Evolutionary conservation across 1,140 invertebrate species (phyloP), one percentile per base, ranked within the genome.

Genomic region (Cherax destructor): DNA sequence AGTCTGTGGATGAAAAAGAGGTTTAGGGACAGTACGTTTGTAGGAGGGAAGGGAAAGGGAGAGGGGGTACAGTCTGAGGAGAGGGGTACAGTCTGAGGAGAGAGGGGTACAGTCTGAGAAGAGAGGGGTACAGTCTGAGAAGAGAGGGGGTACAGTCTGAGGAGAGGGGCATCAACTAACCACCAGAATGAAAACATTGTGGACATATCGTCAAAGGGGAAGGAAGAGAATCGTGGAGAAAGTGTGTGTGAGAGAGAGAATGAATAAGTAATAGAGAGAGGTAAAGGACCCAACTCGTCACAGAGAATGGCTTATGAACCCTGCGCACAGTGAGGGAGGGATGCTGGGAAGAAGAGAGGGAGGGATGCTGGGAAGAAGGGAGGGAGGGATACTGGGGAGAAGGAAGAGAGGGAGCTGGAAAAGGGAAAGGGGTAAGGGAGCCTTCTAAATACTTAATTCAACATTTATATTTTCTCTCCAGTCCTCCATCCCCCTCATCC

Each of bases 211-310:
- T 81, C 79, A 81, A 81, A 81, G 79, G 50, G 79, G n/a, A n/a
- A 9, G 50, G 30, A 41, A 81, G 79, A 81, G 79, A 81, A 81
- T 81, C 79, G 79, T 81, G 47, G 79, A 81, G 79, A 52, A 81
- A 81, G 79, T 81, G 79, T 81, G 79, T 81, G 79, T 81, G 79
- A 85, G 69, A 85, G 83, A 74, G 83, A 85, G 83, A 85, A 50
- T 85, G 83, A 85, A 41, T 41, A 41, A 85, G 49, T 72, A 49
- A 85, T 85, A 49, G 69, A 24, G 30, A 85, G 65, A 85, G 83
- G 83, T 74, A 85, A 74, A 85, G 83, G 83, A 85, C 49, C 83
- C 83, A 47, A 50, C 61, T 85, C 41, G 30, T 72, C 83, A 77
- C 50, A 86, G 85, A 86, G 85, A 86, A 78, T 77, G 85, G 72